A percentile compares a stretch with the other conserved stretches of the same genome.
These are phyloP conservation scores for Tolmerus cingulatus DNA, from an alignment of 2,888 invertebrate genomes.

Conservation along the genomic window DNA sequence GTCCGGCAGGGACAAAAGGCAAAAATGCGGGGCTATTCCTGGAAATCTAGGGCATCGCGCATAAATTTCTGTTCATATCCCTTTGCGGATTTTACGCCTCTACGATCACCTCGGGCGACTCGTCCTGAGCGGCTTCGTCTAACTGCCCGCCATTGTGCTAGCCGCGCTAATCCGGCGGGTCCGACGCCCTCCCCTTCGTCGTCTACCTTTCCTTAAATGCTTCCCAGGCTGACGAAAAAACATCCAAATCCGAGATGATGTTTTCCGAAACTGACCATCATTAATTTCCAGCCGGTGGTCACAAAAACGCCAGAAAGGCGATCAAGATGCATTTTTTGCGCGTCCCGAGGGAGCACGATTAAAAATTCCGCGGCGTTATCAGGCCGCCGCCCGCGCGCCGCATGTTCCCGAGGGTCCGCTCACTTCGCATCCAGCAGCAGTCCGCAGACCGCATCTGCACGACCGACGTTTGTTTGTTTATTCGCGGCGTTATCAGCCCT, in stretches of 20 bases:
- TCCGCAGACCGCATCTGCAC: neutral
- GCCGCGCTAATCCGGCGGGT: neutral
- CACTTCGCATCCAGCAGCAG: neutral
- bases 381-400: neutral
- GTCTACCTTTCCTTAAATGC: neutral
- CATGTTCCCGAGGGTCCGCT: neutral
- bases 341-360: neutral
- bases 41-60: neutral
- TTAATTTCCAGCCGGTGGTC: conserved; percentile 28
- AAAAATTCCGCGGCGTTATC: conserved; percentile 11
- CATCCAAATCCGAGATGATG: neutral
- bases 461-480: conserved; percentile 14
- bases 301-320: neutral
- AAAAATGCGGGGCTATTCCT: conserved; percentile 13
- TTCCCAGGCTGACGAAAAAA: neutral
- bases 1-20: neutral
- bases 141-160: neutral
- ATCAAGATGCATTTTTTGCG: conserved; percentile 7
- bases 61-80: neutral
- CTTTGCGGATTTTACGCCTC: conserved; percentile 10
- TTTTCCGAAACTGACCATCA: conserved; percentile 14
- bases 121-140: neutral
- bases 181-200: neutral
- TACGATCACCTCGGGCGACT: neutral
- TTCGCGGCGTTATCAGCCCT: neutral